Conservation (phyloP, 2,113 vertebrate genomes). For the Struthio camelus region DNA sequence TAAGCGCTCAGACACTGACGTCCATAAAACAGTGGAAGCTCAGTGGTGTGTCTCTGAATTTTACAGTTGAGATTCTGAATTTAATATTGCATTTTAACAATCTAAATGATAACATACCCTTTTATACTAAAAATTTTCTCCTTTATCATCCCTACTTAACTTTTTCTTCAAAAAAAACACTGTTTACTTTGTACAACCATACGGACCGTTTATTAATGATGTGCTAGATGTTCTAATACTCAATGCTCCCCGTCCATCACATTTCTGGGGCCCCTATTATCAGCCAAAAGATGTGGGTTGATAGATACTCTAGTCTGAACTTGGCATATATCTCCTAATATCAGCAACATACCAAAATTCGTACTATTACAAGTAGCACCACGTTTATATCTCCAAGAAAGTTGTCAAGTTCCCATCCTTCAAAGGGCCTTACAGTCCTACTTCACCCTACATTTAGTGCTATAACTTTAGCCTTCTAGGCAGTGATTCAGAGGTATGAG, state of each 20-base stretch:
- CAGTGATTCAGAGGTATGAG: background rate
- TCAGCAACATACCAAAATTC: rapidly evolving
- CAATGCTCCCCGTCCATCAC: background rate
- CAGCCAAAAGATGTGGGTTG: background rate
- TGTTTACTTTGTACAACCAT: background rate
- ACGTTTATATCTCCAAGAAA: background rate
- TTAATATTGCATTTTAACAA: background rate
- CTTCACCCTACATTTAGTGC: background rate
- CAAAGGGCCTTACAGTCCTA: background rate
- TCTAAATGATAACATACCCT: background rate
- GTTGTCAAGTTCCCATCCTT: background rate
- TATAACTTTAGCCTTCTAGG: background rate
- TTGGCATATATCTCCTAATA: background rate
- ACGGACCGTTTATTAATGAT: background rate
- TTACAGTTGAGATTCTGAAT: background rate
- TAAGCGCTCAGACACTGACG: background rate
- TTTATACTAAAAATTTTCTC: background rate
- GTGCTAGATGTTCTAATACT: background rate
- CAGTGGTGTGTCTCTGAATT: background rate
- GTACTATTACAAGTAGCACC: background rate
- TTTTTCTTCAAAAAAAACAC: background rate
- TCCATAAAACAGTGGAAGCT: background rate
- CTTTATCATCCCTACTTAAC: background rate
- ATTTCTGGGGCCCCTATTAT: background rate
- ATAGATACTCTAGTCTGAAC: background rate